These are phyloP conservation scores for Automeris io DNA, from an alignment of 2,888 invertebrate species.

Conservation along the genomic window DNA sequence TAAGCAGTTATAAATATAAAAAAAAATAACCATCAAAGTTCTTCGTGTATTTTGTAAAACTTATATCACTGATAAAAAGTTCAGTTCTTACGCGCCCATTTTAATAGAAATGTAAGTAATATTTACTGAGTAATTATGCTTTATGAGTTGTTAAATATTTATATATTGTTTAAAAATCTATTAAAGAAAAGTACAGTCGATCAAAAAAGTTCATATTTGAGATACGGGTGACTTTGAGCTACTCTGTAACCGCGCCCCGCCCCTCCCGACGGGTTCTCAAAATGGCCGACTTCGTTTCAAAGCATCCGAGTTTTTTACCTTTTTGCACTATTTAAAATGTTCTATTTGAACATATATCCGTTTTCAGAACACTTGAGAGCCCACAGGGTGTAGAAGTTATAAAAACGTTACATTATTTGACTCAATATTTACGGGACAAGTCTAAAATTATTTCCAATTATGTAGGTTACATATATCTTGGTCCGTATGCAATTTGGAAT, in stretches of 20 bases:
- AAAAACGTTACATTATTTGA: slow-evolving; percentile 21
- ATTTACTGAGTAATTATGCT: too few relatives aligned
- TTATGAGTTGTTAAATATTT: not conserved
- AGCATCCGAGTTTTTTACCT: slow-evolving; percentile 57
- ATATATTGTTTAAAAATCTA: slow-evolving; percentile 8
- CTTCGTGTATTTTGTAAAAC: too few relatives aligned
- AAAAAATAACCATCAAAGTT: too few relatives aligned
- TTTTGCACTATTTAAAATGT: slow-evolving; percentile 18
- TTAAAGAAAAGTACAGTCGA: slow-evolving; percentile 32
- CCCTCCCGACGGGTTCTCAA: slow-evolving; percentile 50
- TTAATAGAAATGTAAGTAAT: too few relatives aligned
- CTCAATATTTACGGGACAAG: slow-evolving; percentile 18
- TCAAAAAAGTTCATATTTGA: slow-evolving; percentile 34
- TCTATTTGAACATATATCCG: slow-evolving; percentile 44
- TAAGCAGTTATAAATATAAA: too few relatives aligned
- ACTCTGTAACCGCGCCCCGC: slow-evolving; percentile 42
- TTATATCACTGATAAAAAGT: too few relatives aligned
- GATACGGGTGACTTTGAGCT: slow-evolving; percentile 41
- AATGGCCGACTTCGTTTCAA: slow-evolving; percentile 51
- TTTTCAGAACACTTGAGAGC: slow-evolving; percentile 13
- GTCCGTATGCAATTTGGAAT: slow-evolving; percentile 23
- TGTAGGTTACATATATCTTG: slow-evolving; percentile 16
- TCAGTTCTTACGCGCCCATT: too few relatives aligned
- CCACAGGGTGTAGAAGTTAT: slow-evolving; percentile 22
- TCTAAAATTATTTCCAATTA: slow-evolving; percentile 16